A percentile compares a stretch with the other conserved stretches of the same genome.
phyloP scores from a whole-genome alignment of 2,797 vertebrate species.

The Bufotes viridis region DNA sequence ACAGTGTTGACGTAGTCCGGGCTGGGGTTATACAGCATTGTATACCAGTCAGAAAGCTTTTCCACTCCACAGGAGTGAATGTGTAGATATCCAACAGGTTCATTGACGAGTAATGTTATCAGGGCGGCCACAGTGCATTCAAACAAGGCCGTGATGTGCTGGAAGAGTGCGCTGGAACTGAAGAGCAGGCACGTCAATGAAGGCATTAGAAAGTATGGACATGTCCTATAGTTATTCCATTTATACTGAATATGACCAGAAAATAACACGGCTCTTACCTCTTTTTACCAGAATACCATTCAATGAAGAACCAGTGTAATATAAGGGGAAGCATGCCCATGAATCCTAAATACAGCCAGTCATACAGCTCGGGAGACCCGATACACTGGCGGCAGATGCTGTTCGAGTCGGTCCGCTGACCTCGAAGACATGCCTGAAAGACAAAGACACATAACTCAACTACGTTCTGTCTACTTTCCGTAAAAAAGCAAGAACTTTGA shows the following conservation, averaged over 20 bases:
- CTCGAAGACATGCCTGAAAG: conserved; percentile 90
- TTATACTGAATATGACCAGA: not conserved
- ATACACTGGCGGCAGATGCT: conserved; percentile 84
- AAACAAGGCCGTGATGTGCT: conserved; percentile 88
- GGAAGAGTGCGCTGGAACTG: conserved; percentile 92
- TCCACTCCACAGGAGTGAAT: conserved; percentile 90
- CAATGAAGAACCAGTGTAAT: conserved; percentile 98
- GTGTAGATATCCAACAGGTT: conserved; percentile 82
- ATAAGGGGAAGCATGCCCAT: conserved; percentile 97
- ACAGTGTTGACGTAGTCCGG: conserved; percentile 93
- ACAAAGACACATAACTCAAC: not conserved
- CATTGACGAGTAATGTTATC: conserved; percentile 86
- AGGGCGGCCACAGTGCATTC: conserved; percentile 86
- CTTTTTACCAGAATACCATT: conserved; percentile 98
- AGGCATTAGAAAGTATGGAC: not conserved
- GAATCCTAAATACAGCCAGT: conserved; percentile 97
- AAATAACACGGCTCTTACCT: conserved; percentile 76
- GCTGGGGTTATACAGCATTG: conserved; percentile 98
- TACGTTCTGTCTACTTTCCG: not conserved
- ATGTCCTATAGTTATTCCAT: not conserved
- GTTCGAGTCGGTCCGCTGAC: conserved; percentile 82
- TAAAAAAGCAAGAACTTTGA: not conserved
- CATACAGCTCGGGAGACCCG: conserved; percentile 89
- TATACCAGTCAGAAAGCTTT: conserved; percentile 99
- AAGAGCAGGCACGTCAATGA: not conserved